Evolutionary conservation across 2,113 vertebrate genomes (phyloP).

Genomic region (Anser cygnoides): DNA sequence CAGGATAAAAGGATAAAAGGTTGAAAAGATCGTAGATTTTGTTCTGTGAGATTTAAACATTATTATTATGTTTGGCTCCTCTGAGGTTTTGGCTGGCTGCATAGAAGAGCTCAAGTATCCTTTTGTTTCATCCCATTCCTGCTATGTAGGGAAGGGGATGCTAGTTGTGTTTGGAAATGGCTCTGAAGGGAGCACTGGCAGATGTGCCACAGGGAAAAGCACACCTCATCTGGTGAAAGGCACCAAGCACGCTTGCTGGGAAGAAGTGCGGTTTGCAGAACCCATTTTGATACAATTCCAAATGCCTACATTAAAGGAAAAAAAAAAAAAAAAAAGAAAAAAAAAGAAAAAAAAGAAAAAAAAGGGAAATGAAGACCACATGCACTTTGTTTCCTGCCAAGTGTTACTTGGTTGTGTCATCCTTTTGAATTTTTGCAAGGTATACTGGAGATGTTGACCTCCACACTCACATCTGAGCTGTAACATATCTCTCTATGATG

Average conservation of each 20-base stretch:
- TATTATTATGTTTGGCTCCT: neutral
- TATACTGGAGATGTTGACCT: neutral
- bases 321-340: neutral
- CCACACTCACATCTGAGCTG: accelerated
- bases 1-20: neutral
- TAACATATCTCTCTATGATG: accelerated
- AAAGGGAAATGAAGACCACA: neutral
- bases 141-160: neutral
- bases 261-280: neutral
- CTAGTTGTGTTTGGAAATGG: neutral
- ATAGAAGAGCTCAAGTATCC: neutral
- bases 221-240: neutral
- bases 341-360: neutral
- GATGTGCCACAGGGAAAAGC: neutral
- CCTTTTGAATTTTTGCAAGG: neutral
- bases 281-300: neutral
- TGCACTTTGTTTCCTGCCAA: neutral
- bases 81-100: neutral
- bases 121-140: neutral
- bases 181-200: neutral
- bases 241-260: accelerated
- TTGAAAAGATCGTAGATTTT: neutral
- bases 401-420: neutral
- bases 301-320: neutral
- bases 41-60: neutral